Conservation (phyloP, 2,888 invertebrate genomes). For the Melanargia galathea region DNA sequence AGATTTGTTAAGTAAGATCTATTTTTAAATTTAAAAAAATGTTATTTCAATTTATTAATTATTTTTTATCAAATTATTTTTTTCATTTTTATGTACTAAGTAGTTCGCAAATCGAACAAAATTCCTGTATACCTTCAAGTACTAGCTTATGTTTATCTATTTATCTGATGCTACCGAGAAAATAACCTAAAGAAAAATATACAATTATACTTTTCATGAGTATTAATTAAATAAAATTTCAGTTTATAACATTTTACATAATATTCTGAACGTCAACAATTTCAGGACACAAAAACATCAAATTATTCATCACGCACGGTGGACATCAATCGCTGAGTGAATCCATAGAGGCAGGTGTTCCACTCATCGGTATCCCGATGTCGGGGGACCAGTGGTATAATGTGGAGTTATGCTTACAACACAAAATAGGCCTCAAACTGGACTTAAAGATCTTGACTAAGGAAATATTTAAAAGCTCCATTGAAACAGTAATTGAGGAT, state of each 20-base stretch:
- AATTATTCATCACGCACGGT: constrained; percentile 68
- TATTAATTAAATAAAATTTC: too few species aligned
- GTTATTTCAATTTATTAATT: not conserved
- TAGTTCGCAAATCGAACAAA: too few species aligned
- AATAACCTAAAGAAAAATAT: too few species aligned
- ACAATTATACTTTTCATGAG: too few species aligned
- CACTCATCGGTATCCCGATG: constrained; percentile 62
- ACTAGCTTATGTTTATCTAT: not conserved
- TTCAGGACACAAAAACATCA: constrained; percentile 66
- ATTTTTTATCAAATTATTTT: not conserved
- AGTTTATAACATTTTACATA: too few species aligned
- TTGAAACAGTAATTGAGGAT: not conserved
- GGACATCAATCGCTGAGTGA: constrained; percentile 69
- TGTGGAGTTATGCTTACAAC: not conserved
- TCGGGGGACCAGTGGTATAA: constrained; percentile 12
- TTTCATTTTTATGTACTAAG: too few species aligned
- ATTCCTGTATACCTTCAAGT: too few species aligned
- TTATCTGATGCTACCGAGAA: too few species aligned
- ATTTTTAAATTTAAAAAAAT: constrained; percentile 6
- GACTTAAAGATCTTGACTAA: constrained; percentile 7
- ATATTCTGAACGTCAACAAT: constrained; percentile 11
- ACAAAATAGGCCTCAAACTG: constrained; percentile 11
- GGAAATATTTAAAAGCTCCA: not conserved
- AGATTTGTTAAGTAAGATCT: constrained; percentile 60
- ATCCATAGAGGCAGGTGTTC: constrained; percentile 59